These are phyloP conservation scores for Phainopepla nitens DNA, from an alignment of 2,113 vertebrate species.

Conservation along the genomic window DNA sequence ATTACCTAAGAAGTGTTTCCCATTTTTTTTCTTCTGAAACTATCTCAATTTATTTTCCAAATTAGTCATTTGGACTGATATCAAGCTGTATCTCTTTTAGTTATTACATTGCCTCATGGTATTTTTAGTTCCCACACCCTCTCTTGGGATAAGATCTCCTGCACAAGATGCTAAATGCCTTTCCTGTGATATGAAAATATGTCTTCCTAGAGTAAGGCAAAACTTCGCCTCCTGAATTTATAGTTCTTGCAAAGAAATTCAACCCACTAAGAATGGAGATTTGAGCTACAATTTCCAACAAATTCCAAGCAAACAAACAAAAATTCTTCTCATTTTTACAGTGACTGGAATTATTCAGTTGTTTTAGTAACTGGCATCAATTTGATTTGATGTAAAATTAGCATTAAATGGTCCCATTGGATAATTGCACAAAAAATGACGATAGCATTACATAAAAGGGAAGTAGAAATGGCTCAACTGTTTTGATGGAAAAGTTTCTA, in stretches of 20 bases:
- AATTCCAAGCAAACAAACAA: background rate
- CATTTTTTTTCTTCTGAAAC: background rate
- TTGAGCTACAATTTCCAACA: background rate
- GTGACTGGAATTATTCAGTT: background rate
- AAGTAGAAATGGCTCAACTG: background rate
- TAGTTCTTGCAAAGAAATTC: background rate
- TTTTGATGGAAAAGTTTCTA: background rate
- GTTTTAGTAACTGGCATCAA: background rate
- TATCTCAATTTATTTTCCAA: background rate
- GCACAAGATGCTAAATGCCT: background rate
- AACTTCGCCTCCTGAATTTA: background rate
- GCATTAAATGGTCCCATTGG: background rate
- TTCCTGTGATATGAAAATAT: background rate
- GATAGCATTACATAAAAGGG: background rate
- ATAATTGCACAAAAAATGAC: background rate
- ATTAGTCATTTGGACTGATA: background rate
- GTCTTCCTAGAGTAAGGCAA: background rate
- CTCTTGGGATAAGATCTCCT: background rate
- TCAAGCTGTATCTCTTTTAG: background rate
- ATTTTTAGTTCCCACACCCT: background rate
- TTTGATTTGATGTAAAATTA: background rate
- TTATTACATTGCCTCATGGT: background rate
- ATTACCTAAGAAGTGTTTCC: background rate
- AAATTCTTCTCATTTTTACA: background rate
- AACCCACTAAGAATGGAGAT: background rate